Conservation (phyloP, 2,113 vertebrate species). For the Syrrhaptes paradoxus region DNA sequence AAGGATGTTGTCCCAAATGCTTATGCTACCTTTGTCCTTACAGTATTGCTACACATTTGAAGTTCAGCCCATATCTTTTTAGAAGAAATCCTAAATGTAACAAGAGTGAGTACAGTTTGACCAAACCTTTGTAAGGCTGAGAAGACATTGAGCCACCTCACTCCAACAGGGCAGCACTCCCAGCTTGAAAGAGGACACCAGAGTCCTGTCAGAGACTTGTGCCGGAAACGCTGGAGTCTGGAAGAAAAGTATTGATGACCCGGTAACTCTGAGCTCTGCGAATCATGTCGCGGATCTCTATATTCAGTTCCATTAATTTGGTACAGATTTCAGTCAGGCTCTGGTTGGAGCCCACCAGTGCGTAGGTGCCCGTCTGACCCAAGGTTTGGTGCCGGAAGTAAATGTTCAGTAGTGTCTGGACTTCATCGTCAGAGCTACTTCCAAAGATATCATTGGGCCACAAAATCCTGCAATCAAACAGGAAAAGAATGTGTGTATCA, state of each 20-base stretch:
- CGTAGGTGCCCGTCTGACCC: constrained; percentile 94
- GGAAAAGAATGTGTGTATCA: not conserved
- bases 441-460: constrained; percentile 98
- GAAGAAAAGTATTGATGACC: constrained; percentile 88
- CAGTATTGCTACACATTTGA: constrained; percentile 84
- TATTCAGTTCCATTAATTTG: constrained; percentile 92
- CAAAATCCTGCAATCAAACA: constrained; percentile 79
- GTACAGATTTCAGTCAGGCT: constrained; percentile 91
- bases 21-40: constrained; percentile 73
- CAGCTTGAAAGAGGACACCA: constrained; percentile 73
- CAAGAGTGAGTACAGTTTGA: constrained; percentile 81
- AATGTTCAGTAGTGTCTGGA: constrained; percentile 94
- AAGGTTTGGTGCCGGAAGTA: constrained; percentile 96
- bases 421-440: constrained; percentile 89
- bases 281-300: constrained; percentile 94
- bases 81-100: constrained; percentile 82
- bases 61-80: constrained; percentile 78
- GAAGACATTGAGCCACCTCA: constrained; percentile 75
- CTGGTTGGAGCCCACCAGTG: constrained; percentile 93
- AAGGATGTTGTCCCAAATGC: constrained; percentile 48
- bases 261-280: constrained; percentile 88
- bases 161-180: constrained; percentile 83
- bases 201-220: constrained; percentile 92
- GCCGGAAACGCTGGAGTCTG: constrained; percentile 88
- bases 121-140: constrained; percentile 88